These are phyloP conservation scores for Salarias fasciatus DNA, from an alignment of 2,797 vertebrate genomes.

Conservation along the genomic window DNA sequence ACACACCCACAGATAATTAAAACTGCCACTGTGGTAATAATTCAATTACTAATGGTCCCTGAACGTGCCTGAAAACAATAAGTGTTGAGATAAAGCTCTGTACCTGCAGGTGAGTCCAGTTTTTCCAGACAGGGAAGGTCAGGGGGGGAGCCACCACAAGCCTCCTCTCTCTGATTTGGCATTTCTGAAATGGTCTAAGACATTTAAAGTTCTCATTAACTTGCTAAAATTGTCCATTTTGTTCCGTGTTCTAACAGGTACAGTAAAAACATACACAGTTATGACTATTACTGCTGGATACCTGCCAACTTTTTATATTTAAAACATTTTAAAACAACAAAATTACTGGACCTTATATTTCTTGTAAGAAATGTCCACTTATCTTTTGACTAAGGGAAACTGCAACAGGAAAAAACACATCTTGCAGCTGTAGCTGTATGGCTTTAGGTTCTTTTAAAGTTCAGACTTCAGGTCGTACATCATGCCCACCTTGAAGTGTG, in stretches of 20 bases:
- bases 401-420: too few species aligned
- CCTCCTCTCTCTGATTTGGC: constrained; percentile 54
- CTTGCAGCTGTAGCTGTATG: too few species aligned
- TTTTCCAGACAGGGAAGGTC: constrained; percentile 73
- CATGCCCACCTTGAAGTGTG: too few species aligned
- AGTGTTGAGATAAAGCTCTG: constrained; percentile 36
- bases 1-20: constrained; percentile 57
- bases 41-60: constrained; percentile 52
- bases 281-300: not conserved
- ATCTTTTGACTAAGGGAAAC: too few species aligned
- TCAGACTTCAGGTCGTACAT: too few species aligned
- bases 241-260: not conserved
- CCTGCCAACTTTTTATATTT: not conserved
- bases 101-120: constrained; percentile 72
- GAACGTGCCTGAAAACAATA: constrained; percentile 49
- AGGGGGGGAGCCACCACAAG: constrained; percentile 32
- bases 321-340: too few species aligned
- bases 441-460: too few species aligned
- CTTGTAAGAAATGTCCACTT: too few species aligned
- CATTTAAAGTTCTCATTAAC: constrained; percentile 25
- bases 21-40: constrained; percentile 40
- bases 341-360: too few species aligned
- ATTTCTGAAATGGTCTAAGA: constrained; percentile 47
- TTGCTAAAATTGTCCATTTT: constrained; percentile 2
- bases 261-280: not conserved